These are phyloP conservation scores for Coreius guichenoti DNA, from an alignment of 2,797 vertebrate species.

Conservation along the genomic window DNA sequence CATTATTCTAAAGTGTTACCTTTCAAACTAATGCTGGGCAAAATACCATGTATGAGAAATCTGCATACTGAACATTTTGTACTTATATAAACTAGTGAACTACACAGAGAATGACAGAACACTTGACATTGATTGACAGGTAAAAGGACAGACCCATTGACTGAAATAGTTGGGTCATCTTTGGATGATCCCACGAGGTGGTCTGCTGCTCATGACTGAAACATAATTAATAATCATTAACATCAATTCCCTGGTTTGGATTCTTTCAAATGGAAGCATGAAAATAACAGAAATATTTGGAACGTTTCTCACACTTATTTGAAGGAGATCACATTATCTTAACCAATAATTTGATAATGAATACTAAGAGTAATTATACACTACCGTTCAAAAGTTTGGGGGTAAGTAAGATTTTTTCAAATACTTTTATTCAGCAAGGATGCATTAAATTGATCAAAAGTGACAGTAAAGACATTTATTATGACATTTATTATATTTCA, in stretches of 20 bases:
- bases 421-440: background rate
- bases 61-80: background rate
- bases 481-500: background rate
- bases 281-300: background rate
- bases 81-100: background rate
- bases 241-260: background rate
- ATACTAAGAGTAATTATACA: background rate
- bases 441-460: background rate
- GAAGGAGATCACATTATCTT: background rate
- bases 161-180: conserved; percentile 86
- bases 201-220: conserved; percentile 85
- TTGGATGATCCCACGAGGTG: conserved; percentile 88
- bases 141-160: conserved; percentile 79
- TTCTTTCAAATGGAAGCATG: background rate
- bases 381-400: background rate
- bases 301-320: background rate
- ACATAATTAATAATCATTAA: conserved; percentile 29
- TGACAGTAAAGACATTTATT: background rate
- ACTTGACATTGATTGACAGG: conserved; percentile 25
- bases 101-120: background rate
- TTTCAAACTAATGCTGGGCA: background rate
- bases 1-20: too few species aligned
- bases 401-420: background rate
- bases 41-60: background rate
- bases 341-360: background rate